Evolutionary conservation across 2,888 invertebrate genomes (phyloP), one percentile per base, ranked within the genome.

Genomic region (Folsomia manolachei): DNA sequence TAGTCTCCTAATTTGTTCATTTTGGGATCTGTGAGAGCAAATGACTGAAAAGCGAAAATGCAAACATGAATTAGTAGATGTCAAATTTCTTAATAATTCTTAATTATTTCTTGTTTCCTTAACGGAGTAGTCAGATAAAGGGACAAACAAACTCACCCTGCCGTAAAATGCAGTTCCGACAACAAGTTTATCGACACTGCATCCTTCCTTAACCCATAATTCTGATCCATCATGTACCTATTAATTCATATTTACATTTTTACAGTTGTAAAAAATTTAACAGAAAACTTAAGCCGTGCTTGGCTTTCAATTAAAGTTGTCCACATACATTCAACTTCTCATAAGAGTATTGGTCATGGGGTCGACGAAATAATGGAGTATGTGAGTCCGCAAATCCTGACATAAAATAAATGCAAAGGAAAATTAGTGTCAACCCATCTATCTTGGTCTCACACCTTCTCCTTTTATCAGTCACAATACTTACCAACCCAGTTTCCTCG

Each of bases 121-220:
- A n/a, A n/a, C n/a, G n/a, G n/a, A n/a, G n/a, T n/a, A n/a, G n/a
- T n/a, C n/a, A n/a, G n/a, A n/a, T n/a, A n/a, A n/a, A n/a, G n/a
- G n/a, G n/a, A n/a, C n/a, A n/a, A n/a, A n/a, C n/a, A n/a, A 95
- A 1, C 92, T 90, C n/a, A n/a, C n/a, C 69, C 94, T 88, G 0
- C 94, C 95, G 83, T 95, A 95, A 85, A 94, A 93, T 0, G 95
- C 94, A 68, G 94, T 88, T 19, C 95, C 95, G 1, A 95, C 93
- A 0, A 95, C 90, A 53, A 95, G 85, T 84, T 94, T 94, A 83
- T 93, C 91, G 1, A 91, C 89, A 0, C 93, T 91, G 79, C 95
- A 94, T 1, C 95, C 95, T 85, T 91, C 91, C 80, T 93, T 90
- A 79, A 93, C 94, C 95, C 95, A 95, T 24, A 95, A 85, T 73